Base-by-base conservation (phyloP, 2,888 invertebrate species). In the Platynereis dumerilii region DNA sequence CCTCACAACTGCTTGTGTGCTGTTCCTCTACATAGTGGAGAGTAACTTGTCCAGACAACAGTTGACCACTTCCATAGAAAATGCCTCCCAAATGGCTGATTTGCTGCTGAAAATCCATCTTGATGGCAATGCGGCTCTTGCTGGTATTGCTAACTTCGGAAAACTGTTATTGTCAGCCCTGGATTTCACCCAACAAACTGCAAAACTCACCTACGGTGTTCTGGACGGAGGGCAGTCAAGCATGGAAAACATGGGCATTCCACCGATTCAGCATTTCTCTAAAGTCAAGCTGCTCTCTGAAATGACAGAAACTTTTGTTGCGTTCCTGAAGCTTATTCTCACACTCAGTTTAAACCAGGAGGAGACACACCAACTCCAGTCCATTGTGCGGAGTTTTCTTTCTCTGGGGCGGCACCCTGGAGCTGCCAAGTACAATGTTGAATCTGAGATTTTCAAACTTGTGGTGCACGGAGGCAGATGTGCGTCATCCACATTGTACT, bases 391-490 rank as follows among this genome's bases (percentile, higher is more conserved):
- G 59, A 84, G 87, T 63, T 67, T 83, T 2, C 64, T 83, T 24
- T 69, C 65, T 3, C 66, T 78, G 67, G 29, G 53, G 89, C 91
- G 84, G 89, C 88, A 89, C 88, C 89, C 71, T 90, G 90, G 58
- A 15, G 52, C 64, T 1, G 55, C 65, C 27, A 60, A 63, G 54
- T 69, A 76, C 89, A 77, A 88, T 89, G 64, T 28, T 90, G 91
- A 69, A 93, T 94, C 83, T 89, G 92, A 66, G n/a, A 86, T 94
- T 70, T 87, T 96, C 68, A 94, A 95, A 86, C 87, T 94, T 71
- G 91, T 91, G 78, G 91, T 91, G 63, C 91, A 75, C 42, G 56
- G 56, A 3, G 69, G 59, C 1, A 60, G 60, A 22, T 53, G 58
- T 17, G 39, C 64, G 27, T 45, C 53, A 17, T 69, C 66, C 15